phyloP scores from a whole-genome alignment of 2,888 invertebrate species.

The Sinotaia quadrata region DNA sequence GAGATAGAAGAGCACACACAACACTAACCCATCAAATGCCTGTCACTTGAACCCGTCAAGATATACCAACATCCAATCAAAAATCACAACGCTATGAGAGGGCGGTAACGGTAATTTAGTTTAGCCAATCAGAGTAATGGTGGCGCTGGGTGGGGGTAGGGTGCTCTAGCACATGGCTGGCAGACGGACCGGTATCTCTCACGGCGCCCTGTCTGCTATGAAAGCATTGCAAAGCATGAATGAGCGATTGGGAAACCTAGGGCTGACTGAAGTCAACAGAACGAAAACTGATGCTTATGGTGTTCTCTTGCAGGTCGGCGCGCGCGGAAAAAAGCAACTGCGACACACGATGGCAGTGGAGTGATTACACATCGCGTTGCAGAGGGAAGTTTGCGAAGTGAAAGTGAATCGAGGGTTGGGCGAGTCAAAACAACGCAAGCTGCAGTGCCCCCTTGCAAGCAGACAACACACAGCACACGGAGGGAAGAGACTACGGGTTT shows the following conservation, averaged over 20 bases:
- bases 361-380: not conserved
- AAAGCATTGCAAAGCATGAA: conserved; percentile 23
- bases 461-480: no score
- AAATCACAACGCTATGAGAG: conserved; percentile 25
- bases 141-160: no score
- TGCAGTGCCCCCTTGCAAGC: no score
- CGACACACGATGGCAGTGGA: not conserved
- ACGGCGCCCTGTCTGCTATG: conserved; percentile 27
- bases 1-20: not conserved
- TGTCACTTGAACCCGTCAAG: conserved; percentile 23
- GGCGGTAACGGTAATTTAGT: conserved; percentile 28
- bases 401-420: no score
- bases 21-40: conserved; percentile 20
- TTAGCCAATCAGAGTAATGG: conserved; percentile 30
- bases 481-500: no score
- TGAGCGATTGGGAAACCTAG: conserved; percentile 23
- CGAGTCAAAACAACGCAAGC: no score
- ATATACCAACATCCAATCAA: conserved; percentile 24
- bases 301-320: conserved; percentile 28
- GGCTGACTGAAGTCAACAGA: conserved; percentile 28
- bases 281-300: conserved; percentile 27
- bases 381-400: no score
- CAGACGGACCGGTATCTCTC: conserved; percentile 4
- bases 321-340: conserved; percentile 1
- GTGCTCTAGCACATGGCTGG: conserved; percentile 21